A percentile compares a stretch with the other conserved stretches of the same genome.
These are phyloP conservation scores for Ptilodon capucinus DNA, from an alignment of 2,888 invertebrate species.

Conservation along the genomic window DNA sequence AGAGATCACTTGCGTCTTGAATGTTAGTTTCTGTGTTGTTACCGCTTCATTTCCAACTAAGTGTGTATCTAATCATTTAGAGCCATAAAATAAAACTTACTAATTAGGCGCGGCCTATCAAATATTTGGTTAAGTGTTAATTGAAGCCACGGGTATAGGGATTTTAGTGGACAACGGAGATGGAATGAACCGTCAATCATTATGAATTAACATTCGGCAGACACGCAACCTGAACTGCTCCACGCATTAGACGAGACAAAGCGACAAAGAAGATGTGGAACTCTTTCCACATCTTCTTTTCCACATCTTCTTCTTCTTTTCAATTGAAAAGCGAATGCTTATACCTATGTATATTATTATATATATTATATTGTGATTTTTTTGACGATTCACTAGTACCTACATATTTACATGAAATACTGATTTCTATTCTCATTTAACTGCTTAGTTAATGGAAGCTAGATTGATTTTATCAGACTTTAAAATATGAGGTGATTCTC, in stretches of 20 bases:
- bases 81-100: slow-evolving; percentile 32
- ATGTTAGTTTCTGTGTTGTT: neutral
- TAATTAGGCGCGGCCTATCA: slow-evolving; percentile 48
- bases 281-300: too few species aligned
- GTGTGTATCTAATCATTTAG: slow-evolving; percentile 34
- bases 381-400: too few species aligned
- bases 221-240: slow-evolving; percentile 39
- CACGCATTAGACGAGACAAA: slow-evolving; percentile 8
- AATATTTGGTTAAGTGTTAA: slow-evolving; percentile 58
- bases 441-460: too few species aligned
- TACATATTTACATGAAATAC: too few species aligned
- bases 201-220: slow-evolving; percentile 43
- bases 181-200: slow-evolving; percentile 58
- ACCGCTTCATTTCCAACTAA: slow-evolving; percentile 8
- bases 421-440: too few species aligned
- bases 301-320: too few species aligned
- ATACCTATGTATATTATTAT: too few species aligned
- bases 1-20: neutral
- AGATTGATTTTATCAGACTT: too few species aligned
- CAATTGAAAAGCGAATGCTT: neutral
- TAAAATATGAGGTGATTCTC: too few species aligned
- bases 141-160: slow-evolving; percentile 52
- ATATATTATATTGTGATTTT: too few species aligned
- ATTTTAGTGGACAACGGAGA: slow-evolving; percentile 44
- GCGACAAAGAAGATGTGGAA: slow-evolving; percentile 19